These are phyloP conservation scores for Pemphredon lugubris DNA, from an alignment of 2,888 invertebrate species.

Conservation along the genomic window DNA sequence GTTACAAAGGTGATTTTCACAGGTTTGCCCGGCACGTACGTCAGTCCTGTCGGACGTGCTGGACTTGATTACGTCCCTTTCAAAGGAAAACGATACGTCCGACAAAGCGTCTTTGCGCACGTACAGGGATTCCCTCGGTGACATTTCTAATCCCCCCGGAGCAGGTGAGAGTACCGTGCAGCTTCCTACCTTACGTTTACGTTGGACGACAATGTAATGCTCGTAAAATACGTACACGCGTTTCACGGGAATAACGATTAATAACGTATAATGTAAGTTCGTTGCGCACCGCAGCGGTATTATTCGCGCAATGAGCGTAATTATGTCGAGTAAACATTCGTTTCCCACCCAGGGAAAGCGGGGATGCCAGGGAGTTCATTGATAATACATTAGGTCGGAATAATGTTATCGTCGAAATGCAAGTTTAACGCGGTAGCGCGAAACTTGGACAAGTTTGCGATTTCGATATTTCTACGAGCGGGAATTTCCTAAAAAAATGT, in stretches of 20 bases:
- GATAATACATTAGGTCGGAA: no score
- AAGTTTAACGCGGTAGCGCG: no score
- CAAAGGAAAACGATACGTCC: slow-evolving; percentile 55
- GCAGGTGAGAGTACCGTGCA: slow-evolving; percentile 44
- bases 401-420: no score
- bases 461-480: no score
- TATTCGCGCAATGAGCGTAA: no score
- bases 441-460: no score
- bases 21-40: slow-evolving; percentile 46
- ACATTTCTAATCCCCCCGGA: slow-evolving; percentile 45
- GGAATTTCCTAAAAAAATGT: no score
- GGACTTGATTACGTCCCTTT: slow-evolving; percentile 61
- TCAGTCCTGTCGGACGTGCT: slow-evolving; percentile 50
- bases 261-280: slow-evolving; percentile 21
- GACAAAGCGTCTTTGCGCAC: slow-evolving; percentile 51
- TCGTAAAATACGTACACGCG: background rate
- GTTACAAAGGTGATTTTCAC: slow-evolving; percentile 58
- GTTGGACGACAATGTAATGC: slow-evolving; percentile 23
- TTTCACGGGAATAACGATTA: slow-evolving; percentile 20
- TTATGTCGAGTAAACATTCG: no score
- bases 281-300: no score
- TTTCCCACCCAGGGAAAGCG: no score
- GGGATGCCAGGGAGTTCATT: no score
- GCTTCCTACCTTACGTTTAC: slow-evolving; percentile 27
- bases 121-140: slow-evolving; percentile 38